phyloP scores from a whole-genome alignment of 1,140 invertebrate species.

The Aphis gossypii region DNA sequence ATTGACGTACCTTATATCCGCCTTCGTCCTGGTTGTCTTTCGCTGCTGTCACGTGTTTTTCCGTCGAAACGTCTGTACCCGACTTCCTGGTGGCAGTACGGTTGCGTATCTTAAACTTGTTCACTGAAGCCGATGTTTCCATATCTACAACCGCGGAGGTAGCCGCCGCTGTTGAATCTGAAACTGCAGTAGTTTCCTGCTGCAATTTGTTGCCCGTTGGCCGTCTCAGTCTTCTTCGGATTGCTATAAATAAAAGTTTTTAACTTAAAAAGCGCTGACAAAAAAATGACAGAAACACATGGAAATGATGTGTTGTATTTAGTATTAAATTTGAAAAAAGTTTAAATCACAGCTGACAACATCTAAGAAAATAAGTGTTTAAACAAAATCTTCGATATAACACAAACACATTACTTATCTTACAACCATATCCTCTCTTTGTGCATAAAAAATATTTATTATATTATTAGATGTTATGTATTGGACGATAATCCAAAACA shows the following conservation, averaged over 20 bases:
- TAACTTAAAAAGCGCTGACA: not conserved
- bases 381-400: not conserved
- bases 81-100: constrained; percentile 44
- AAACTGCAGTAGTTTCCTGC: not conserved
- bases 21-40: constrained; percentile 48
- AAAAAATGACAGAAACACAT: too few species aligned
- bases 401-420: not conserved
- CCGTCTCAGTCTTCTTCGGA: constrained; percentile 52
- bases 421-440: not conserved
- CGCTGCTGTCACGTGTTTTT: constrained; percentile 4
- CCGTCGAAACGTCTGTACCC: constrained; percentile 17
- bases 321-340: not conserved
- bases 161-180: not conserved
- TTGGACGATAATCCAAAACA: too few species aligned
- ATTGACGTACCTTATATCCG: constrained; percentile 48
- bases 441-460: not conserved
- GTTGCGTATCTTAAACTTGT: constrained; percentile 48
- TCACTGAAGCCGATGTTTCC: constrained; percentile 52
- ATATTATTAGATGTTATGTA: too few species aligned
- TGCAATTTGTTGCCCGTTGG: constrained; percentile 46
- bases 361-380: too few species aligned
- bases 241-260: not conserved
- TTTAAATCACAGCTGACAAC: too few species aligned
- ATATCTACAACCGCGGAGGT: constrained; percentile 16
- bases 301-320: not conserved